Base-by-base conservation (phyloP, 2,888 invertebrate genomes). In the Caenorhabditis zanzibari region DNA sequence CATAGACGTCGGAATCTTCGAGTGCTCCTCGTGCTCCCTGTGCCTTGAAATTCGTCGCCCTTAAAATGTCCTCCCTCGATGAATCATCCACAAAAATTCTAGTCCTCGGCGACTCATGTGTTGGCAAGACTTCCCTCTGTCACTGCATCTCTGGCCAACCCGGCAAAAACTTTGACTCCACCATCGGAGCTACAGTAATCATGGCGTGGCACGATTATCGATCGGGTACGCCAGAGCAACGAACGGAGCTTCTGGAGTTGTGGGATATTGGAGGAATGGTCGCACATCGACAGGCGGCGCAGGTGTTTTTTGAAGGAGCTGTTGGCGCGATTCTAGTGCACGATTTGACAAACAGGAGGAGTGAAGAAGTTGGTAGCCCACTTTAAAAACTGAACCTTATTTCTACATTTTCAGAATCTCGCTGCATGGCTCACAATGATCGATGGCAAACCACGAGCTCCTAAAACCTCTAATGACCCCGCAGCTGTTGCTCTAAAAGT, bases 271-370 rank as follows among this genome's bases (percentile, higher is more conserved):
- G 98, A 6, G 98, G 98, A 0, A 77, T 82, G 82, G 69, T 82
- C 24, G 79, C 77, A 0, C 82, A 82, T 74, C 73, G 82, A 61
- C 82, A 73, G 32, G 58, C 66, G 24, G 72, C 98, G 91, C 95
- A 95, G 84, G 96, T 98, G 1, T 98, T 98, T 93, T 98, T 98
- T 93, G 95, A 96, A 92, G 96, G 96, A 38, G 91, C 89, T 0
- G 96, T 98, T 94, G 99, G 98, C 94, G 95, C 98, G 44, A 96
- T 99, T 89, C 94, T 99, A 83, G 97, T 98, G 1, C 98, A 99
- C 93, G 99, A 99, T 94, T 94, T 98, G 91, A 96, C 96, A 6
- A 99, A 99, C 93, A 94, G 96, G 86, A 98, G 98, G 93, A 97
- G 97, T 73, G 96, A 98, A 93, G 95, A 86, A 81, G 85, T 85